These are phyloP conservation scores for Trachemys scripta DNA, from an alignment of 2,113 vertebrate genomes.

Conservation along the genomic window DNA sequence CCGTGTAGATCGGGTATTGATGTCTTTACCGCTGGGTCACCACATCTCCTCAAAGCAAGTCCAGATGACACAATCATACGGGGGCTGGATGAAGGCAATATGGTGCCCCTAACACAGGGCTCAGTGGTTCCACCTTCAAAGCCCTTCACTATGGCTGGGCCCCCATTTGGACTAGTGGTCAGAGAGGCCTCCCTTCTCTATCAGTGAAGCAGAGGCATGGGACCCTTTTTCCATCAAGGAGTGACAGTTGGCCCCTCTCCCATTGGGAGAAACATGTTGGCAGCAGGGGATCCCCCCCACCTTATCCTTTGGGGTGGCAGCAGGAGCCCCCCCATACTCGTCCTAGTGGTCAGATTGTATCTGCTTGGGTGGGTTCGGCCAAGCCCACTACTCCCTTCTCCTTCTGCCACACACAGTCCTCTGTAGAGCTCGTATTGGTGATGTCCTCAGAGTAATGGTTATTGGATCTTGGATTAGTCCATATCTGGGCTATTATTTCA, in stretches of 20 bases:
- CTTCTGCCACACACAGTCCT: neutral
- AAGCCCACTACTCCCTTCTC: neutral
- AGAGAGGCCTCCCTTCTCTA: neutral
- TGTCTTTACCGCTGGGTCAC: neutral
- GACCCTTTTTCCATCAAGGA: neutral
- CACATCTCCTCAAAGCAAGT: neutral
- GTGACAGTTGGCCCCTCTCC: neutral
- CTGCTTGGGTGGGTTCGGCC: neutral
- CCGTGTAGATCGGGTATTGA: neutral
- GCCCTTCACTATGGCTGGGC: neutral
- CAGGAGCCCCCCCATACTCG: neutral
- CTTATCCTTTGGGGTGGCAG: neutral
- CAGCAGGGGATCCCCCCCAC: neutral
- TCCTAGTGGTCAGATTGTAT: neutral
- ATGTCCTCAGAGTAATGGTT: neutral
- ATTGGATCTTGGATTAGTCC: neutral
- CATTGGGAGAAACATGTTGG: neutral
- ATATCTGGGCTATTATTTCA: neutral
- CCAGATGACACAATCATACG: neutral
- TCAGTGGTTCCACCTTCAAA: neutral
- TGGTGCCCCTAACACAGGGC: neutral
- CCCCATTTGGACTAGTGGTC: neutral
- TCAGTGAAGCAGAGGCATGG: neutral
- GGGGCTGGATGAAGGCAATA: neutral
- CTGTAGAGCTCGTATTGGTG: neutral